Base-by-base conservation (phyloP, 2,888 invertebrate species). In the Pachydiplax longipennis region DNA sequence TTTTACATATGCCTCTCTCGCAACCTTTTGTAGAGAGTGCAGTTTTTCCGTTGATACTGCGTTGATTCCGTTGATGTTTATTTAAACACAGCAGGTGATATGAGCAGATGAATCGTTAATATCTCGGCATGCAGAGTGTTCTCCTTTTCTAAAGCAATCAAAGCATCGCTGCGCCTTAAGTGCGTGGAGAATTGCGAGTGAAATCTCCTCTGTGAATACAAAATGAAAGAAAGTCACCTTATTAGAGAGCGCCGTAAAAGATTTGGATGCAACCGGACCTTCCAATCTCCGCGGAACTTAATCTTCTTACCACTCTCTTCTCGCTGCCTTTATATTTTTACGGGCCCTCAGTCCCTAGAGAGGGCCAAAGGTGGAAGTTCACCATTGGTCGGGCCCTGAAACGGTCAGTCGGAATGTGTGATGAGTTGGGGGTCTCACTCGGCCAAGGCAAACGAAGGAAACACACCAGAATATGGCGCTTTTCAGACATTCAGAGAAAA, bases 331-430 rank as follows among this genome's bases (percentile, higher is more conserved):
- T 58, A 35, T 83, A 58, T 53, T 87, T 65, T 58, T 73, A 40
- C 35, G 40, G 22, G 15, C 3, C 37, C 22, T n/a, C 37, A 31
- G 61, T 73, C 73, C 73, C 73, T 0, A 31, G 73, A 73, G 73
- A 73, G 53, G 18, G 53, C 18, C 53, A 15, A 18, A 53, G 53
- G 31, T 31, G 73, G 73, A 15, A 53, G 73, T 31, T 31, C 37
- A 31, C 58, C 58, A 31, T 83, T 2, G 58, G 58, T 22, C 22
- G 37, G 18, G 25, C 83, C 83, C 83, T 53, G 37, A 37, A 87
- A 87, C 61, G 87, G 87, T 87, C 87, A 87, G 65, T 48, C 37
- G 25, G 87, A 87, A 87, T 87, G 31, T n/a, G 10, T 61, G 37
- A 87, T 87, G 87, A 87, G 83, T 25, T 53, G 37, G 58, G 37